Conservation (phyloP, 2,888 invertebrate genomes). For the Morinoia aosen region DNA sequence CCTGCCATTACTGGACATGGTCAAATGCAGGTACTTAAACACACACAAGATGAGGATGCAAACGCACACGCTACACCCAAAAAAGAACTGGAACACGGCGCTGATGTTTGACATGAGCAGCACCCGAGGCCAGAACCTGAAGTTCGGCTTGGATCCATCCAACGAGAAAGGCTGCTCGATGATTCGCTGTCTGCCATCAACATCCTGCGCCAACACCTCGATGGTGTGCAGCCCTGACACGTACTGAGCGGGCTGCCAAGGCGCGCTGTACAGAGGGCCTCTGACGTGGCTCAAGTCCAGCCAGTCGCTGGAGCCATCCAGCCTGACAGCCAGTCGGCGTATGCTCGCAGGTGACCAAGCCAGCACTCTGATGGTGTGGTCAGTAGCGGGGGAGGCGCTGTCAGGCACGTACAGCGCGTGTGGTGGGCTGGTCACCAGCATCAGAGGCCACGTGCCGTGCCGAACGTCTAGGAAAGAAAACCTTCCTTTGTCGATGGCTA, state of each 20-base stretch:
- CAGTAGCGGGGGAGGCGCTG: conserved; percentile 82
- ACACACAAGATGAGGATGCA: conserved; percentile 79
- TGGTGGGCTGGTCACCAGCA: conserved; percentile 92
- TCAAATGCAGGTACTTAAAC: conserved; percentile 76
- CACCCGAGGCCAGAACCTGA: conserved; percentile 80
- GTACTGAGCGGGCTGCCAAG: conserved; percentile 79
- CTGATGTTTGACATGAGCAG: conserved; percentile 84
- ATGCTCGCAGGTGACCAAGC: conserved; percentile 82
- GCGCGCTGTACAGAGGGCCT: conserved; percentile 81
- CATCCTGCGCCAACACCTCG: conserved; percentile 69
- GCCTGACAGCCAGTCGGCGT: conserved; percentile 78
- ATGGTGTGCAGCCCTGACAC: conserved; percentile 43
- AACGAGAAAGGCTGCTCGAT: conserved; percentile 82
- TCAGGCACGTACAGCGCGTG: conserved; percentile 78
- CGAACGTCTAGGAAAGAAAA: conserved; percentile 86
- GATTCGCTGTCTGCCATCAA: conserved; percentile 67
- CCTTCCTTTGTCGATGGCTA: conserved; percentile 90
- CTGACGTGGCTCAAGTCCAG: conserved; percentile 76
- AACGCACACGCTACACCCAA: conserved; percentile 77
- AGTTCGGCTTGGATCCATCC: conserved; percentile 80
- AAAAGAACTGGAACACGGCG: conserved; percentile 80
- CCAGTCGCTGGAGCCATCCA: conserved; percentile 79
- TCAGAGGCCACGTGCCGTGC: conserved; percentile 85
- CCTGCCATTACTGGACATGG: conserved; percentile 54
- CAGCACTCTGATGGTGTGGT: conserved; percentile 80